Evolutionary conservation across 1,140 invertebrate species (phyloP).

Genomic region (Scaptomyza graminum): DNA sequence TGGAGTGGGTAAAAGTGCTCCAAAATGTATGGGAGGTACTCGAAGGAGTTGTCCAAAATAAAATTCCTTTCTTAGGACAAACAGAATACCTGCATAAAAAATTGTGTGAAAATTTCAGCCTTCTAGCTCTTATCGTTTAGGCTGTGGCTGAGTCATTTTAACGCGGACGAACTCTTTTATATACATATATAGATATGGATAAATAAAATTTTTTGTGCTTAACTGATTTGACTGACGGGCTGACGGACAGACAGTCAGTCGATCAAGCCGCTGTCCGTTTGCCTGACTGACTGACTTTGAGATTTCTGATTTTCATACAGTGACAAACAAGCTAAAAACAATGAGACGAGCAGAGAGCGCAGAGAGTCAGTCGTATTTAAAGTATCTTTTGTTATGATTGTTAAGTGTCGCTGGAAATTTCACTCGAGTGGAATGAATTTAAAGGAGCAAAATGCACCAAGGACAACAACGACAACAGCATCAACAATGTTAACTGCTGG

Average conservation of each 20-base stretch:
- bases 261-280: slow-evolving; percentile 3
- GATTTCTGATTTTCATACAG: slow-evolving; percentile 28
- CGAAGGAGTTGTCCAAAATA: no score
- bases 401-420: slow-evolving; percentile 79
- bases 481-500: slow-evolving; percentile 48
- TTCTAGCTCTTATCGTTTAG: no score
- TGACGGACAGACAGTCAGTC: neutral
- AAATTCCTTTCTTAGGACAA: no score
- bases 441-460: slow-evolving; percentile 15
- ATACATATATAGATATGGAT: no score
- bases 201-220: slow-evolving; percentile 10
- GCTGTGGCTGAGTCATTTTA: no score
- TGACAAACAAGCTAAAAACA: slow-evolving; percentile 13
- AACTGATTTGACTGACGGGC: slow-evolving; percentile 13
- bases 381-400: slow-evolving; percentile 79
- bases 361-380: slow-evolving; percentile 61
- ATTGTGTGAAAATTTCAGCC: no score
- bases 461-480: slow-evolving; percentile 27
- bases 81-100: no score
- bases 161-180: no score
- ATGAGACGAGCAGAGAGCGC: slow-evolving; percentile 37
- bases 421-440: slow-evolving; percentile 68
- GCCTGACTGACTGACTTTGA: slow-evolving; percentile 50
- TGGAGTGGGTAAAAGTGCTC: no score
- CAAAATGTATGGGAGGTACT: no score